Conservation (phyloP, 1,140 invertebrate genomes). For the Melipona quadrifasciata region DNA sequence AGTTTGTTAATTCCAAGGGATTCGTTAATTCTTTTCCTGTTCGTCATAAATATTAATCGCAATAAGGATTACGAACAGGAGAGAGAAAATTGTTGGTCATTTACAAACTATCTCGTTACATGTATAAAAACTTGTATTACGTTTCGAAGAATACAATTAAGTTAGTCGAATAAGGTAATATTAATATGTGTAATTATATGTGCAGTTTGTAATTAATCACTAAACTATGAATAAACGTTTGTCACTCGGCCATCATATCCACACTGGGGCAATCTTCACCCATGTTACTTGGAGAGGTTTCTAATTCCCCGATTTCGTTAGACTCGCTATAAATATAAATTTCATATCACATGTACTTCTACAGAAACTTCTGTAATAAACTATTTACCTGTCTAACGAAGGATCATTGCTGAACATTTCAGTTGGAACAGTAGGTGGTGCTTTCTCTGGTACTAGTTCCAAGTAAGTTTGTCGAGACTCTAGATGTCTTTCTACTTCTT, state of each 20-base stretch:
- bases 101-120: slow-evolving; percentile 14
- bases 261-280: slow-evolving; percentile 87
- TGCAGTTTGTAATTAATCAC: slow-evolving; percentile 62
- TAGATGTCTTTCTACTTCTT: slow-evolving; percentile 94
- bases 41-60: not conserved
- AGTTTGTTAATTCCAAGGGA: not conserved
- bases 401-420: slow-evolving; percentile 97
- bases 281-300: slow-evolving; percentile 88
- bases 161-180: slow-evolving; percentile 58
- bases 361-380: not conserved
- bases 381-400: slow-evolving; percentile 87
- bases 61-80: not conserved
- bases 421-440: slow-evolving; percentile 93
- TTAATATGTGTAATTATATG: slow-evolving; percentile 62
- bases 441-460: slow-evolving; percentile 91
- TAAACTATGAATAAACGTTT: slow-evolving; percentile 58
- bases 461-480: slow-evolving; percentile 92
- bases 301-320: slow-evolving; percentile 89
- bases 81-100: not conserved
- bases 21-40: not conserved
- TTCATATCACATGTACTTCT: not conserved
- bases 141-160: slow-evolving; percentile 61
- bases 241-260: slow-evolving; percentile 83
- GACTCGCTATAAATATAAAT: slow-evolving; percentile 86
- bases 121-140: slow-evolving; percentile 72